Base-by-base conservation (phyloP, 2,113 vertebrate genomes). In the Tyto alba region DNA sequence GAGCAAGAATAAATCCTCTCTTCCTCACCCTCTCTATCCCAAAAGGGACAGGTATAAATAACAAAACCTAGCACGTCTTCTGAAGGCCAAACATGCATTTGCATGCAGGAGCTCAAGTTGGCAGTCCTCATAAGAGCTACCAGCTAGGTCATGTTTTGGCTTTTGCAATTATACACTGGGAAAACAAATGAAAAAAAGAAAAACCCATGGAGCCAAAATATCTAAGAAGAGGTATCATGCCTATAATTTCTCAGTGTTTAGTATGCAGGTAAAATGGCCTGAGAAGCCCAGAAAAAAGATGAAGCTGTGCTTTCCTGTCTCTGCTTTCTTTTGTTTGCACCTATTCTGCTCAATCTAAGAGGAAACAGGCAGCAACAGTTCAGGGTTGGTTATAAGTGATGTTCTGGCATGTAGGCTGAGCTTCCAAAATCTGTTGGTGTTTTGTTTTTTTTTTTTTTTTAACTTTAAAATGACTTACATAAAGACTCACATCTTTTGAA, bases 321-420 rank as follows among this genome's bases (percentile, higher is more conserved):
- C 60, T 20, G 2, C 4, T 77, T 53, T 22, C n/a, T 25, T 32
- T 14, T 40, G 9, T 23, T 55, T 38, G 26, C 7, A 14, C 62
- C 56, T 40, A 3, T 16, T 17, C 56, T 62, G 29, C 32, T 22
- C 74, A 25, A 0, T 1, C 17, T 10, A 4, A 12, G 32, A 73
- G 29, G 11, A 30, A 22, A 14, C 0, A 1, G 41, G 43, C 20
- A 55, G 29, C 45, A 34, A 21, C 30, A 32, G 30, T 2, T 34
- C 64, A 13, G 36, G 50, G 29, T 0, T 12, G 23, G 52, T 9
- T 56, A 12, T 5, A 5, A 16, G 22, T 0, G 17, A 43, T 6
- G 26, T 26, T 38, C 55, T 55, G 26, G 19, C 1, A 2, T 2
- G 1, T 16, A 59, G 47, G 3, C 11, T 43, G 68, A 73, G 52